phyloP scores from a whole-genome alignment of 1,140 invertebrate genomes.

The Pogonomyrmex californicus region DNA sequence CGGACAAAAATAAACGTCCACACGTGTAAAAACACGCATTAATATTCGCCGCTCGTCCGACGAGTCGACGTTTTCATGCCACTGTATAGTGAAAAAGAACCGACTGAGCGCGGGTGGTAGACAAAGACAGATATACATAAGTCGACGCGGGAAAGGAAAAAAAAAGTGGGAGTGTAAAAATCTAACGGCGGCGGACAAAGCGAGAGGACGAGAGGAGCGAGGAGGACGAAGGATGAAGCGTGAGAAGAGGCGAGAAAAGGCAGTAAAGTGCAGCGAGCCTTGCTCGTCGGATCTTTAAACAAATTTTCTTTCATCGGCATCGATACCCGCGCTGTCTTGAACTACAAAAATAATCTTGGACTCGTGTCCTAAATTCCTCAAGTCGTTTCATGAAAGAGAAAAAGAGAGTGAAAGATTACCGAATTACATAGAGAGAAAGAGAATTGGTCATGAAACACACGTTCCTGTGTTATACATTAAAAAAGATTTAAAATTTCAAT shows the following conservation, averaged over 20 bases:
- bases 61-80: conserved; percentile 55
- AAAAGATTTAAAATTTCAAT: not conserved
- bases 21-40: conserved; percentile 79
- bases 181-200: conserved; percentile 17
- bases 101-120: conserved; percentile 1
- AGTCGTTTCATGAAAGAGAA: not conserved
- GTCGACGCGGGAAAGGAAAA: not conserved
- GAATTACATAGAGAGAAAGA: not conserved
- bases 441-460: not conserved
- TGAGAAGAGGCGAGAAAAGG: conserved; percentile 42
- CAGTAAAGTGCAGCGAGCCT: conserved; percentile 16
- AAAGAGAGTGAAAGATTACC: not conserved
- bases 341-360: conserved; percentile 40
- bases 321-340: conserved; percentile 14
- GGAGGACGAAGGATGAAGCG: conserved; percentile 6
- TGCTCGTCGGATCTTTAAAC: conserved; percentile 45
- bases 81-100: conserved; percentile 19
- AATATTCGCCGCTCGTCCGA: conserved; percentile 74
- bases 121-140: conserved; percentile 30
- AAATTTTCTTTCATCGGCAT: conserved; percentile 41
- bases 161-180: conserved; percentile 24
- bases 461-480: not conserved
- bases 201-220: not conserved
- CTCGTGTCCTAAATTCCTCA: conserved; percentile 35
- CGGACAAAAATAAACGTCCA: conserved; percentile 78